Base-by-base conservation (phyloP, 2,888 invertebrate genomes). In the Euzophera pinguis region DNA sequence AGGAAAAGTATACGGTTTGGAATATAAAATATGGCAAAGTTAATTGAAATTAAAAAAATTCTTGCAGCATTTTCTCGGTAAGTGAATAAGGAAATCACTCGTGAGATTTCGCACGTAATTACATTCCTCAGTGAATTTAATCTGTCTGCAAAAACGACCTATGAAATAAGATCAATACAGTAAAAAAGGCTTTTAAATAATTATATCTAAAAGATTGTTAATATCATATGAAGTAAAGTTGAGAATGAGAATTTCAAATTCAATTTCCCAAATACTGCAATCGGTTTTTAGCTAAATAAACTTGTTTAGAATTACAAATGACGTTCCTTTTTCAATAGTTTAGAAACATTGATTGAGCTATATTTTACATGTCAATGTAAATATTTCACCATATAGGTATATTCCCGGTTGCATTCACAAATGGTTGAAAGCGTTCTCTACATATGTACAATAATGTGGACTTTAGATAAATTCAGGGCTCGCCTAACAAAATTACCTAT, bases 71-170 rank as follows among this genome's bases (percentile, higher is more conserved):
- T 48, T 47, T 10, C 42, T 35, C 29, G 22, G 9, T 27, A 37
- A 41, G 47, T 51, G 9, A 9, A 45, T 49, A 37, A 47, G 13
- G 22, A n/a, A 35, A 38, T 53, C 37, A 47, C 27, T 53, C 45
- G 43, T 14, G 47, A 50, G 49, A 51, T 56, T 53, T 53, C 52
- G 32, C 47, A 50, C 47, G 39, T 50, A 56, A 56, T 56, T 56
- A 50, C 39, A 14, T 7, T 10, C 56, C 38, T 13, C 6, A 9
- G 49, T 38, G 51, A 52, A 53, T 56, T 53, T 52, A 53, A 53
- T 53, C 43, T 47, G 14, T 12, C 27, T 13, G 12, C 38, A 22
- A 48, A 22, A 39, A 16, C 14, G 1, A 39, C 3, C 9, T 9
- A 39, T 2, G 9, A 39, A 16, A 14, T 9, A 39, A 1, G 5